Conservation (phyloP, 2,113 vertebrate genomes). For the Actinemys pallida region DNA sequence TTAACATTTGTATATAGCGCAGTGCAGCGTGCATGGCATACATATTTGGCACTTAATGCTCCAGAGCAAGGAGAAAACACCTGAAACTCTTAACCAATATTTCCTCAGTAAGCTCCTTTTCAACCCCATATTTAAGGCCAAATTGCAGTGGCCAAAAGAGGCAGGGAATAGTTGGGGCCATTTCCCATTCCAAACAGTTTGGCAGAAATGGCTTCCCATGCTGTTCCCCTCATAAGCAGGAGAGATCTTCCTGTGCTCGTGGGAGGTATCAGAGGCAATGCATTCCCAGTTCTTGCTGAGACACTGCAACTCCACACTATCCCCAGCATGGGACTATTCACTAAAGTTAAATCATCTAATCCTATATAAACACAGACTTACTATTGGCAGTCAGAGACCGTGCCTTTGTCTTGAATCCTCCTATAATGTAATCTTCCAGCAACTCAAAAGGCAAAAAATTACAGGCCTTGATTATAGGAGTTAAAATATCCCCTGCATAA, state of each 20-base stretch:
- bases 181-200: not conserved
- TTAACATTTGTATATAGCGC: not conserved
- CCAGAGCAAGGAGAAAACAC: not conserved
- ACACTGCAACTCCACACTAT: not conserved
- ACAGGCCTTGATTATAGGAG: not conserved
- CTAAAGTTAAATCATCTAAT: not conserved
- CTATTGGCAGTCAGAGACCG: not conserved
- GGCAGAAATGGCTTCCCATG: rapidly evolving
- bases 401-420: not conserved
- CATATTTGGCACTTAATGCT: not conserved
- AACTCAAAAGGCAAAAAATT: not conserved
- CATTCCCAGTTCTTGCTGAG: not conserved
- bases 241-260: not conserved
- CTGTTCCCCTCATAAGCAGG: rapidly evolving
- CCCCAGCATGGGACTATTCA: not conserved
- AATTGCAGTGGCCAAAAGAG: not conserved
- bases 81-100: not conserved
- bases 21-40: not conserved
- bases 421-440: not conserved
- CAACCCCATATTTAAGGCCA: not conserved
- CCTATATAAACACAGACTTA: not conserved
- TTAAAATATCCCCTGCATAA: rapidly evolving
- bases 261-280: not conserved
- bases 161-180: not conserved
- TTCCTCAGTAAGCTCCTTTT: not conserved